Evolutionary conservation across 2,888 invertebrate genomes (phyloP), one percentile per base, ranked within the genome.

Genomic region (Diplolepis rosae): DNA sequence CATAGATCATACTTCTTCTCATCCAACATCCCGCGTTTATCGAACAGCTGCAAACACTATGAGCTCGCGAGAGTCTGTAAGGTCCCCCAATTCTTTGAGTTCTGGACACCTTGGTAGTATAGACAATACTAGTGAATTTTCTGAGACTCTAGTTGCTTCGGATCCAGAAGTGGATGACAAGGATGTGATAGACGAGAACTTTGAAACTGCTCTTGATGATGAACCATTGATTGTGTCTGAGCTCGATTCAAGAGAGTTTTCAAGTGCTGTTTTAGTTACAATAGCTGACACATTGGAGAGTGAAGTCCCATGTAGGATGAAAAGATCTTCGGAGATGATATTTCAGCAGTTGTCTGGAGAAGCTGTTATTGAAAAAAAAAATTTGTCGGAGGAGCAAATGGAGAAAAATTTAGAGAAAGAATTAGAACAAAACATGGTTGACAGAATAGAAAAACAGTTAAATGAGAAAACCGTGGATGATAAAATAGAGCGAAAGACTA

Each of bases 101-200:
- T 96, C 96, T 0, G 96, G 96, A 18, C 95, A 96, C 87, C 91
- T 97, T 70, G 96, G 95, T 0, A 96, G 96, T 84, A 93, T 96
- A 76, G 97, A 97, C 89, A 89, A 90, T 56, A 93, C 96, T 42
- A 97, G 97, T 35, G 98, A 98, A 88, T 88, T 92, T 6, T 97
- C 97, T 0, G 98, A 98, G 90, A 98, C 98, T 1, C 89, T 98
- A 7, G 94, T 98, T 9, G 96, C 97, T 13, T 97, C 98, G 1
- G 93, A 93, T 80, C 94, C 94, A 80, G 91, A 95, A 72, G 91
- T 92, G 83, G 93, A 93, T 77, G 92, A 92, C 78, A 95, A 94
- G 84, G 91, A 94, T 74, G 92, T 93, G 81, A 91, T 92, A 56
- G 91, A 91, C 13, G 91, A 91, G 76, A 91, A 78, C 89, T 89